Evolutionary conservation across 2,113 vertebrate species (phyloP).

Genomic region (Nothobranchius kuhntae): DNA sequence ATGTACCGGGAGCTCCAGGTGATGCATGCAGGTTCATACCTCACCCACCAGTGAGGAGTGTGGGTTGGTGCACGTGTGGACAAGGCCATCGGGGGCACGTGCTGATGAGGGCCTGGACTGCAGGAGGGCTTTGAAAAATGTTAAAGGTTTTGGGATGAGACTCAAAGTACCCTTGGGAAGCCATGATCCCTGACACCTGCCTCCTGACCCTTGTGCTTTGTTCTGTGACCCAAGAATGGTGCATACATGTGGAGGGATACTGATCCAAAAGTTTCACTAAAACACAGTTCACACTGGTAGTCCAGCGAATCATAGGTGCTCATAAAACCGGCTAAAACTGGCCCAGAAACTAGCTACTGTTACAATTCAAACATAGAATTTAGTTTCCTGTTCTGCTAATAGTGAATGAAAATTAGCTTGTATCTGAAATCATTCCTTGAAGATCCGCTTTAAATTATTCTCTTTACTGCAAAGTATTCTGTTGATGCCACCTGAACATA

Average conservation of each 20-base stretch:
- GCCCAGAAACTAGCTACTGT: background rate
- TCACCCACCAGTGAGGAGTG: conserved; percentile 44
- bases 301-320: background rate
- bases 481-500: conserved; percentile 70
- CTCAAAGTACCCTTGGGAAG: conserved; percentile 62
- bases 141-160: conserved; percentile 70
- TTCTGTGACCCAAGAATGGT: conserved; percentile 58
- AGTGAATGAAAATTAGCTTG: background rate
- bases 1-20: conserved; percentile 56
- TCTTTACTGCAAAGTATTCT: background rate
- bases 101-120: conserved; percentile 67
- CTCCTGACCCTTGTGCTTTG: conserved; percentile 59
- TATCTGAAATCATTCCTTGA: no score
- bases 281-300: conserved; percentile 4
- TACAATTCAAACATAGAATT: background rate
- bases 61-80: conserved; percentile 37
- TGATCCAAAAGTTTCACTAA: conserved; percentile 47
- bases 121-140: conserved; percentile 73
- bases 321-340: background rate
- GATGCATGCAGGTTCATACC: conserved; percentile 55
- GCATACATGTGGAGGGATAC: conserved; percentile 39
- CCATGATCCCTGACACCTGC: conserved; percentile 63
- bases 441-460: no score
- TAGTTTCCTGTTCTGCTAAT: background rate
- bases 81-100: conserved; percentile 53